phyloP scores from a whole-genome alignment of 2,113 vertebrate species.

The Bubo scandiacus region DNA sequence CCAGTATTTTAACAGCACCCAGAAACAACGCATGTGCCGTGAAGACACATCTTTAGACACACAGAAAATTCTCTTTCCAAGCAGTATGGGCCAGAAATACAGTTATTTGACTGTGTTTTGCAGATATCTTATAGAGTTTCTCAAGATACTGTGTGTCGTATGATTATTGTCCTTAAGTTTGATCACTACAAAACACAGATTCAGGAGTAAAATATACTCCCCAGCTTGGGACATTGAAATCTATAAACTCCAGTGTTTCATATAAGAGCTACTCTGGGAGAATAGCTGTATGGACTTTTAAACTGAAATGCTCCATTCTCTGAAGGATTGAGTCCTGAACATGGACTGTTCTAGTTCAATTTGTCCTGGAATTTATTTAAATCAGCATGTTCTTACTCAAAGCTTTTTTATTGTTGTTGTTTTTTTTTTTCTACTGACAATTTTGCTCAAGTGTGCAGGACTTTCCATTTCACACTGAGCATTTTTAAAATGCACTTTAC shows the following conservation, averaged over 20 bases:
- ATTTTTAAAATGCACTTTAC: neutral
- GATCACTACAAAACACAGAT: neutral
- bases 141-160: neutral
- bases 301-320: neutral
- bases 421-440: neutral
- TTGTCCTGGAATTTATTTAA: conserved; percentile 3
- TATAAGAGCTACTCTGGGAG: neutral
- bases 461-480: neutral
- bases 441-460: neutral
- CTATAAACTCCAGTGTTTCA: neutral
- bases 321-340: neutral
- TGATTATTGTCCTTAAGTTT: neutral
- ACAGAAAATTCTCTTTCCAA: neutral
- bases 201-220: neutral
- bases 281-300: neutral
- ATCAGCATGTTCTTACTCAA: neutral
- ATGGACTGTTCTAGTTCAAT: neutral
- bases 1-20: neutral
- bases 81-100: neutral
- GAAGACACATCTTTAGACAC: neutral
- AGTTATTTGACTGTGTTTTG: neutral
- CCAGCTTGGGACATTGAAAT: neutral
- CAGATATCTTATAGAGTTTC: neutral
- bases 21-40: neutral
- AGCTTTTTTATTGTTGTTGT: neutral